Conservation (phyloP, 2,888 invertebrate species). For the Halictus quadricinctus region DNA sequence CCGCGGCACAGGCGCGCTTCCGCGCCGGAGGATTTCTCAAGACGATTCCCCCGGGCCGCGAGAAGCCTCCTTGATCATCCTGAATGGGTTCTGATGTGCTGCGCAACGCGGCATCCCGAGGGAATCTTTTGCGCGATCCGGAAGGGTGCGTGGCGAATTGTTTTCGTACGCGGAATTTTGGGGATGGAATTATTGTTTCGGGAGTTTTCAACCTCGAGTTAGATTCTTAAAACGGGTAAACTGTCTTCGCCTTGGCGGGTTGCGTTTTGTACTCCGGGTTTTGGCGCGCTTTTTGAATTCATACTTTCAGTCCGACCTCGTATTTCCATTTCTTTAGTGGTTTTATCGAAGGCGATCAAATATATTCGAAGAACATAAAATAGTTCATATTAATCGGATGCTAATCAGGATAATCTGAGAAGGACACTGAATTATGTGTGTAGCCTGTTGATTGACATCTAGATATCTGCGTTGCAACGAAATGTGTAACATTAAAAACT, state of each 20-base stretch:
- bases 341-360: not conserved
- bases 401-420: not conserved
- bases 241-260: no score
- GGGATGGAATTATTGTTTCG: not conserved
- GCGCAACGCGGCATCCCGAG: not conserved
- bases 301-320: no score
- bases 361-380: not conserved
- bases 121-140: not conserved
- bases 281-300: no score
- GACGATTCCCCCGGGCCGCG: constrained; percentile 1
- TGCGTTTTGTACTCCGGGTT: no score
- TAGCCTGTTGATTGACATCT: not conserved
- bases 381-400: not conserved
- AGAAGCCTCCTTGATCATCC: constrained; percentile 11
- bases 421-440: no score
- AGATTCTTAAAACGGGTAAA: no score
- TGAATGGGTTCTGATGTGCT: not conserved
- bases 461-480: not conserved
- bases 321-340: no score
- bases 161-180: not conserved
- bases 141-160: not conserved
- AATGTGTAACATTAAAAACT: not conserved
- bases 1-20: constrained; percentile 6
- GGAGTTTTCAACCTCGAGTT: no score
- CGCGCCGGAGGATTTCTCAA: constrained; percentile 19